Conservation (phyloP, 2,113 vertebrate species). For the Microcebus murinus region DNA sequence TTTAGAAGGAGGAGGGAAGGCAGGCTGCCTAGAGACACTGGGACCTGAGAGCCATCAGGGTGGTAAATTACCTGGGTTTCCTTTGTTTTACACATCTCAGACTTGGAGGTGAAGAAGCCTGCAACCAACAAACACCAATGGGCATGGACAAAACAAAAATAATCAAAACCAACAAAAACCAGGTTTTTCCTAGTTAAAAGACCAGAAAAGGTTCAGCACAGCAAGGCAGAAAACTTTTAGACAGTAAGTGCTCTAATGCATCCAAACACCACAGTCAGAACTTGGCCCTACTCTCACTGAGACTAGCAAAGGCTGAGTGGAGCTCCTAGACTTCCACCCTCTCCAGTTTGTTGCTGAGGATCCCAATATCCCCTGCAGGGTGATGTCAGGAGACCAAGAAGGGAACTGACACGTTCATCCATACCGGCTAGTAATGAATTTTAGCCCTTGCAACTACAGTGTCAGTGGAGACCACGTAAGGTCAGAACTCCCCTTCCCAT, state of each 20-base stretch:
- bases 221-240: background rate
- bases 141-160: background rate
- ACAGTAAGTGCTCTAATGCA: background rate
- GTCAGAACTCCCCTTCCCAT: background rate
- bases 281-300: background rate
- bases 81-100: background rate
- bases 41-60: background rate
- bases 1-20: background rate
- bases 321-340: background rate
- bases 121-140: background rate
- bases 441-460: background rate
- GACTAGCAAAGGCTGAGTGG: background rate
- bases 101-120: background rate
- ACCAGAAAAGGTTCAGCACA: background rate
- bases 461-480: background rate
- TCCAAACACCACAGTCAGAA: background rate
- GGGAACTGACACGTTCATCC: background rate
- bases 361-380: background rate
- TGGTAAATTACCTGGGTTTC: background rate
- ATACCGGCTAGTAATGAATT: background rate
- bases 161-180: background rate
- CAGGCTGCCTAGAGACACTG: background rate
- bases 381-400: background rate
- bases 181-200: background rate
- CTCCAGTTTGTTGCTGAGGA: background rate